phyloP scores from a whole-genome alignment of 2,113 vertebrate species.

The Nerophis lumbriciformis region DNA sequence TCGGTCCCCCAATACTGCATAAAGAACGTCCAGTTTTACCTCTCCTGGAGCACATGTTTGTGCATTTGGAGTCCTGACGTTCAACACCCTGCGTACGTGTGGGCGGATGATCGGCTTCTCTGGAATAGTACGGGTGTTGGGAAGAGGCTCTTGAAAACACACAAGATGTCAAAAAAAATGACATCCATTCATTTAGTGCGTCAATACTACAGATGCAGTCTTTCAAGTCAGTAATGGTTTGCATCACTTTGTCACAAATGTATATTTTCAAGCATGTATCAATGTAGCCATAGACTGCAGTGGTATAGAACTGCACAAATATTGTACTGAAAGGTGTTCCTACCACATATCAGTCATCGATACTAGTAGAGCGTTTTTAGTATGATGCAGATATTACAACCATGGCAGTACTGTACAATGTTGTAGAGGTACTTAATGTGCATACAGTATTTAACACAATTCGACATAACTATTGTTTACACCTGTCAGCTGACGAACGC shows the following conservation, averaged over 20 bases:
- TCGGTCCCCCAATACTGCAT: neutral
- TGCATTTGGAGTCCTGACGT: slow-evolving; percentile 54
- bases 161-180: neutral
- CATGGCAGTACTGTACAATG: too few relatives aligned
- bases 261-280: neutral
- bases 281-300: neutral
- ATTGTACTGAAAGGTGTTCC: neutral
- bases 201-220: too few relatives aligned
- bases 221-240: neutral
- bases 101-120: slow-evolving; percentile 19
- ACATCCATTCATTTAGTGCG: neutral
- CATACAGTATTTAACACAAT: neutral
- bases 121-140: slow-evolving; percentile 39
- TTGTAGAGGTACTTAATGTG: too few relatives aligned
- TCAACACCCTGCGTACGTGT: slow-evolving; percentile 28
- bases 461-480: neutral
- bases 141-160: slow-evolving; percentile 48
- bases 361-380: too few relatives aligned
- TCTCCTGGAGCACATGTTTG: slow-evolving; percentile 70
- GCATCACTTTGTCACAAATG: too few relatives aligned
- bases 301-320: neutral
- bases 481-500: slow-evolving; percentile 53
- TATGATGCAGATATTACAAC: too few relatives aligned
- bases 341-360: neutral
- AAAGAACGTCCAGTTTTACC: slow-evolving; percentile 41